Evolutionary conservation across 2,888 invertebrate species (phyloP), one percentile per base, ranked within the genome.

Genomic region (Muscina levida): DNA sequence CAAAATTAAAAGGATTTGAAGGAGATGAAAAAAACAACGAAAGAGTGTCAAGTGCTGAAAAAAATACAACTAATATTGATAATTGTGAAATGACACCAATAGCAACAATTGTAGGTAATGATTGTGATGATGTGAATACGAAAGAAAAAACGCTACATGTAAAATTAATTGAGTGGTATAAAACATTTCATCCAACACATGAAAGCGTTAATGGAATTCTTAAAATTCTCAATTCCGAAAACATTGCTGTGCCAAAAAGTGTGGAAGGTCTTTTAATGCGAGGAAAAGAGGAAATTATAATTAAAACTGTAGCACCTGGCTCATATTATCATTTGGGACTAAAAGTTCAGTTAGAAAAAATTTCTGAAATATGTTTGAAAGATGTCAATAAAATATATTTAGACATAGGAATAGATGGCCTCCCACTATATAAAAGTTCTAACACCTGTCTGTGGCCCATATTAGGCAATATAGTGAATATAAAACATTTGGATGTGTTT

Each of bases 361-460:
- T 31, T 53, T 13, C 24, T 24, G 11, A 57, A 26, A 17, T 39
- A 1, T 5, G 17, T 19, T 1, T 8, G 31, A 24, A 24, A 51
- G 13, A 19, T 11, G n/a, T 37, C 24, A 22, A 56, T 26, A 22
- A 53, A 11, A 42, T 56, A 8, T 15, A 44, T 8, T 56, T 57
- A 57, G 56, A 71, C 13, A 26, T 71, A 15, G 70, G 70, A n/a
- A 24, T 71, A 19, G 70, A 56, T 56, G 70, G 70, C 13, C 22
- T 68, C 8, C 68, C 68, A 19, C 42, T 68, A 19, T 70, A 39
- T 39, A 70, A 70, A 70, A 56, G 56, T 11, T 70, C 70, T 3
- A 2, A n/a, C 5, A 56, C 39, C 15, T 57, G 42, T 1, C 19
- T 70, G 22, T 70, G 56, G 56, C 70, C 70, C 11, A 70, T 70